Evolutionary conservation across 2,888 invertebrate species (phyloP).

Genomic region (Nemapogon koenigi): DNA sequence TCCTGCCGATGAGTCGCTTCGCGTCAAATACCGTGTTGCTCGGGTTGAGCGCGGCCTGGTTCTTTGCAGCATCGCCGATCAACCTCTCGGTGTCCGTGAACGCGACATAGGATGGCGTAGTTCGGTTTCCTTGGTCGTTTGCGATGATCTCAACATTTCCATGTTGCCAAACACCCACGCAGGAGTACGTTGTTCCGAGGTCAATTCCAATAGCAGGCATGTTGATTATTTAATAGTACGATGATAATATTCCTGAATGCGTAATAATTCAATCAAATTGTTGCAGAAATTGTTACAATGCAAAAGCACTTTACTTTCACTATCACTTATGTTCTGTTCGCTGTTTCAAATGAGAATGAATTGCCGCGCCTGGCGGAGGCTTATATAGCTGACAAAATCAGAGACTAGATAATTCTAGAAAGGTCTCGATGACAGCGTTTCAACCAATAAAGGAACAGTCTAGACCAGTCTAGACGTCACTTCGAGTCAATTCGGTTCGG

Average conservation of each 20-base stretch:
- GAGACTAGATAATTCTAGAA: too few species aligned
- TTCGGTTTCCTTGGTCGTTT: constrained; percentile 88
- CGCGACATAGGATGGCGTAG: constrained; percentile 87
- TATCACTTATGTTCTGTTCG: constrained; percentile 25
- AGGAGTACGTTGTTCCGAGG: constrained; percentile 88
- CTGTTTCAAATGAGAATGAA: constrained; percentile 36
- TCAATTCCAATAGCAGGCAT: constrained; percentile 62
- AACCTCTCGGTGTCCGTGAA: constrained; percentile 85
- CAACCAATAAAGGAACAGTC: too few species aligned
- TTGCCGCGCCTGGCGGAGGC: constrained; percentile 29
- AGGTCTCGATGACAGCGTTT: too few species aligned
- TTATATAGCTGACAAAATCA: constrained; percentile 29
- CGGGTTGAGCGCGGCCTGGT: constrained; percentile 81
- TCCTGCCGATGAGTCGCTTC: constrained; percentile 81
- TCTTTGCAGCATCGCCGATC: constrained; percentile 87
- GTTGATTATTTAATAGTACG: constrained; percentile 12
- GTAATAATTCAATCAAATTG: neutral
- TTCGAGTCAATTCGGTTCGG: too few species aligned
- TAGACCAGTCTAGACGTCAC: too few species aligned
- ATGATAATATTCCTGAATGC: too few species aligned
- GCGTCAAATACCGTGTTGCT: constrained; percentile 76
- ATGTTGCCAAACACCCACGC: constrained; percentile 85
- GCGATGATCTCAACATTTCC: constrained; percentile 85
- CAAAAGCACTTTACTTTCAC: too few species aligned
- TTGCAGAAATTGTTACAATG: constrained; percentile 13